Conservation (phyloP, 2,797 vertebrate species). For the Naso thynnoides region DNA sequence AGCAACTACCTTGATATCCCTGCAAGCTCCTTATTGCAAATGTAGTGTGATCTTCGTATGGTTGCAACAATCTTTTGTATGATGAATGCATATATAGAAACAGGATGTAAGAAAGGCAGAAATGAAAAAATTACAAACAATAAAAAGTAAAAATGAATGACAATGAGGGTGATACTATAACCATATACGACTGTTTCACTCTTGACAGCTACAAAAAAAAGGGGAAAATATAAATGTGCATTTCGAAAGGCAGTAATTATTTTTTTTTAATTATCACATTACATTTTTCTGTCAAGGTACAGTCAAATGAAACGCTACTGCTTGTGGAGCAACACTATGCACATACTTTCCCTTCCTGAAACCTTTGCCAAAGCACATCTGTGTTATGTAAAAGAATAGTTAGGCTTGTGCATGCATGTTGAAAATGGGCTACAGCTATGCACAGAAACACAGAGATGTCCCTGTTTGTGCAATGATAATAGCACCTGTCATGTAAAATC, state of each 20-base stretch:
- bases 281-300: not conserved
- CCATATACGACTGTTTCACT: not conserved
- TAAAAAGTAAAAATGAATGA: not conserved
- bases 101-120: not conserved
- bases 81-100: not conserved
- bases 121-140: not conserved
- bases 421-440: constrained; percentile 10
- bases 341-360: not conserved
- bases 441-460: constrained; percentile 4
- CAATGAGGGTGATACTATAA: not conserved
- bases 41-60: not conserved
- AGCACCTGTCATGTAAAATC: constrained; percentile 23
- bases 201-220: not conserved
- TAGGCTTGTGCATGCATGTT: constrained; percentile 3
- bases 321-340: not conserved
- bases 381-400: constrained; percentile 6
- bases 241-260: too few relatives aligned
- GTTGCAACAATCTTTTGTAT: constrained; percentile 2
- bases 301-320: not conserved
- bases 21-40: constrained; percentile 15
- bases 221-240: too few relatives aligned
- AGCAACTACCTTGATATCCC: not conserved
- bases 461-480: constrained; percentile 23
- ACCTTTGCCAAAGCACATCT: not conserved
- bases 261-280: too few relatives aligned